Base-by-base conservation (phyloP, 2,888 invertebrate genomes). In the Unio delphinus region DNA sequence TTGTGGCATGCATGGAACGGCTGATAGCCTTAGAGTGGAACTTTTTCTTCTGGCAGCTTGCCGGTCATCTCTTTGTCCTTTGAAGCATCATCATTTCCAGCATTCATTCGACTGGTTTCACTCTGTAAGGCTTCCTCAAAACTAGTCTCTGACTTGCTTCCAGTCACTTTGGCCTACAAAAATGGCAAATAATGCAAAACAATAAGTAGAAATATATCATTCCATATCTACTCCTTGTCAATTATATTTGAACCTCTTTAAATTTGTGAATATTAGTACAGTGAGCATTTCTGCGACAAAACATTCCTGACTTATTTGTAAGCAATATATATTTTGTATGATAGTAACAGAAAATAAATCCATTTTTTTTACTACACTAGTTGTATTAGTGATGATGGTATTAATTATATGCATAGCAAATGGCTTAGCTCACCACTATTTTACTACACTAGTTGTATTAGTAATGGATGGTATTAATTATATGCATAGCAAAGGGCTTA, bases 141-240 rank as follows among this genome's bases (percentile, higher is more conserved):
- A 69, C 80, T 85, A 26, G 80, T 79, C 59, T 84, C 85, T 3
- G 88, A 87, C 67, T 86, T 84, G 74, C 87, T 88, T 6, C 88
- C 86, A 17, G 83, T 78, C 55, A 88, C 87, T 67, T 85, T 86
- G 55, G 87, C 82, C 88, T 88, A 81, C 30, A 81, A 76, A 66
- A 65, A 56, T 63, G 64, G 61, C 28, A 62, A 62, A 59, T 54
- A 61, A 30, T n/a, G 23, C 20, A 59, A 20, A 55, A 57, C 11
- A 26, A 4, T 54, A 54, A n/a, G 4, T n/a, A 61, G 18, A 64
- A 28, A 63, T 20, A 61, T 69, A 55, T 26, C 4, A n/a, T 4
- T 26, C 23, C 26, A n/a, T 65, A 23, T 34, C 59, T n/a, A 58
- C 34, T 63, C 4, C 20, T n/a, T 30, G 55, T 54, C 7, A 55